Evolutionary conservation across 2,113 vertebrate species (phyloP), one percentile per base, ranked within the genome.

Genomic region (Laterallus jamaicensis): DNA sequence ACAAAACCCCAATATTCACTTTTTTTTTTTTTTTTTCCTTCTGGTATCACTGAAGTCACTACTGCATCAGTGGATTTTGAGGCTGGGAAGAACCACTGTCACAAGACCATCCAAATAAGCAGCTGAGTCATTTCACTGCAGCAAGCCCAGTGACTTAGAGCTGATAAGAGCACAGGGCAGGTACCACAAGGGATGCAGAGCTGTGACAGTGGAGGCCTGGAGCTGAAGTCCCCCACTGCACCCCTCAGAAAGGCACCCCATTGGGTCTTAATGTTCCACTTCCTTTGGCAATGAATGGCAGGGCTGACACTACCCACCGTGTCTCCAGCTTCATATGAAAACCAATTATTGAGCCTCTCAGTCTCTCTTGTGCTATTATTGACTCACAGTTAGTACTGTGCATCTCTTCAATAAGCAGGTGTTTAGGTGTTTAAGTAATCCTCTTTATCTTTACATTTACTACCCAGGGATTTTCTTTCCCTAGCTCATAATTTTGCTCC

Each of bases 81-180:
- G 49, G 8, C 5, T 60, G 44, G 24, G 44, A 52, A 79, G 62
- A 82, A 12, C 47, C 75, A 75, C 14, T 68, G 31, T 28, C 47
- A 71, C 58, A 79, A 75, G 82, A 68, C 40, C 68, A 29, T 66
- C 56, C 35, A 20, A 44, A 71, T 1, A 2, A 75, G 66, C 56
- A 75, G 49, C 82, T 88, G 88, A 70, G 52, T 68, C 78, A 82
- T 90, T 88, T 75, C 39, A n/a, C 37, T 79, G 86, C 94, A 76
- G 75, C 70, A 71, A 85, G 70, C 37, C 56, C 64, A 44, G 22
- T 54, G 52, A n/a, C 49, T 56, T 67, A 25, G 3, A n/a, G 40
- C 49, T 63, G n/a, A 14, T 58, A 64, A 73, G 42, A 47, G 39
- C 54, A 68, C 0, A 0, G 49, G 29, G 35, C 86, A 85, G 28